A percentile compares a stretch with the other conserved stretches of the same genome.
These are phyloP conservation scores for Arctia plantaginis DNA, from an alignment of 2,888 invertebrate species.

Conservation along the genomic window DNA sequence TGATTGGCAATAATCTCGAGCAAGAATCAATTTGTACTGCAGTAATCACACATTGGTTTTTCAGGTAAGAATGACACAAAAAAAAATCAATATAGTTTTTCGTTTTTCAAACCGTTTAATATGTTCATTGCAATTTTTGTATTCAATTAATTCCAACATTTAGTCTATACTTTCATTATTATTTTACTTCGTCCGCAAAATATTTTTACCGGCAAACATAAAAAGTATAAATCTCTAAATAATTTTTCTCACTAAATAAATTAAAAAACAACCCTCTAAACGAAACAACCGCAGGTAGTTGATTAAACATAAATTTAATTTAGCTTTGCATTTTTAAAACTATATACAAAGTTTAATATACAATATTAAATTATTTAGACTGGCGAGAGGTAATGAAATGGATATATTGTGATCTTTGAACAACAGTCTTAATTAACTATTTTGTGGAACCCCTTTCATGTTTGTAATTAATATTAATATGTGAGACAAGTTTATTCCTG, in stretches of 20 bases:
- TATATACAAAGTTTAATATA: not conserved
- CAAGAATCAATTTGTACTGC: not conserved
- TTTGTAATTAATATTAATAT: constrained; percentile 39
- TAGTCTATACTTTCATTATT: too few relatives aligned
- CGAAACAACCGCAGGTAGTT: not conserved
- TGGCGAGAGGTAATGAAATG: not conserved
- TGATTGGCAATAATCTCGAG: not conserved
- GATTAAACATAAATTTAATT: not conserved
- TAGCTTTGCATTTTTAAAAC: not conserved
- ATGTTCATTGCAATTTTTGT: too few relatives aligned
- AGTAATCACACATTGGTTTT: not conserved
- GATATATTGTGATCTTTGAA: not conserved
- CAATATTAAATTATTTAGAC: not conserved
- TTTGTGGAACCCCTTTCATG: constrained; percentile 44
- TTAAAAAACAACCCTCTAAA: not conserved
- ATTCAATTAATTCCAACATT: too few relatives aligned
- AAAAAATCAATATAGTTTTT: not conserved
- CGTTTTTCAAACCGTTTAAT: not conserved
- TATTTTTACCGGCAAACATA: not conserved
- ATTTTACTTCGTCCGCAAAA: not conserved
- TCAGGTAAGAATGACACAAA: not conserved
- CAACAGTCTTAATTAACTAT: constrained; percentile 50
- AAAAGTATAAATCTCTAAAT: not conserved
- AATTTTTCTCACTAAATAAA: not conserved
- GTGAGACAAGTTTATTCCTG: constrained; percentile 28